phyloP scores from a whole-genome alignment of 2,113 vertebrate species.

The Galemys pyrenaicus region DNA sequence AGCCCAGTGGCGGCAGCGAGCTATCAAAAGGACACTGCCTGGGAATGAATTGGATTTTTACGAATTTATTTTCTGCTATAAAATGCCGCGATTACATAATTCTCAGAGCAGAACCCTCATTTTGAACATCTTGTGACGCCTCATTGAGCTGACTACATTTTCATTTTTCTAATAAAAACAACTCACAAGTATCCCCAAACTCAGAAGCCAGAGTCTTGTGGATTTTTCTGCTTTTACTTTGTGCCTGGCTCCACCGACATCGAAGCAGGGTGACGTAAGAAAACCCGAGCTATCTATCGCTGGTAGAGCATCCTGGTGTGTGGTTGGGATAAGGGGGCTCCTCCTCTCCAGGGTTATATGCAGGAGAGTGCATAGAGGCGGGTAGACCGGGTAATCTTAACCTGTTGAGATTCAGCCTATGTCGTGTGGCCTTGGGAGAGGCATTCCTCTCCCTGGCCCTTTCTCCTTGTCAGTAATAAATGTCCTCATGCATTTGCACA shows the following conservation, averaged over 20 bases:
- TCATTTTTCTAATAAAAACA: conserved; percentile 19
- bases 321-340: not conserved
- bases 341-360: not conserved
- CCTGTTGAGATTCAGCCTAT: not conserved
- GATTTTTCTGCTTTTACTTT: not conserved
- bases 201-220: not conserved
- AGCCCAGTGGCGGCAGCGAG: not conserved
- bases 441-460: not conserved
- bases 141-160: not conserved
- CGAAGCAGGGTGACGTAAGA: not conserved
- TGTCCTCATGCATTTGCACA: conserved; percentile 1
- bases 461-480: not conserved
- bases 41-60: not conserved
- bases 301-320: not conserved
- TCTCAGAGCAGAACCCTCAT: not conserved
- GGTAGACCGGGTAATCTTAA: not conserved
- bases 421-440: not conserved
- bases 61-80: conserved; percentile 46
- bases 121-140: conserved; percentile 26
- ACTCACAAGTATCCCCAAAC: not conserved
- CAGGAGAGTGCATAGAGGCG: not conserved
- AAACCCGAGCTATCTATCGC: not conserved
- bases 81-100: not conserved
- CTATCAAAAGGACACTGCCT: not conserved
- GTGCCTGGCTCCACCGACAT: not conserved